Base-by-base conservation (phyloP, 1,140 invertebrate species). In the Homarus americanus region DNA sequence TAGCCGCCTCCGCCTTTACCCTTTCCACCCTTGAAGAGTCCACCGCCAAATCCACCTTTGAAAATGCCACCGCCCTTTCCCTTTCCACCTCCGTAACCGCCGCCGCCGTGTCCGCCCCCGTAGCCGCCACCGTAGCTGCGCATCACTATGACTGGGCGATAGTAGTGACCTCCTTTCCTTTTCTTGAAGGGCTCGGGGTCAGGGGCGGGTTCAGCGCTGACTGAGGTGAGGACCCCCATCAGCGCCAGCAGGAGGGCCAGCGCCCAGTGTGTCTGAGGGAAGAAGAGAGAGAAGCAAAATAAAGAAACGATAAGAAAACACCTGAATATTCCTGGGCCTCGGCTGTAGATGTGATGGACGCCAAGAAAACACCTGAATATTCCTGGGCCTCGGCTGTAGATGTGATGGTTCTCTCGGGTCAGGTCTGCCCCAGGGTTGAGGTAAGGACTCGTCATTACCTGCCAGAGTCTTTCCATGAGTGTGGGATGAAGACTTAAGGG, bases 171-270 rank as follows among this genome's bases (percentile, higher is more conserved):
- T 32, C 49, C 49, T 17, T 3, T 32, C 15, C 32, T 36, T 5
- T 36, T 38, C 36, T 58, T 58, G 53, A 34, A 28, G 38, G 40
- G 40, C 9, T 38, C 44, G 36, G 79, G 79, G 36, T 80, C 73
- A 28, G 58, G 44, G 4, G 66, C 66, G 58, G 63, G 72, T 1
- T 40, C 69, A 66, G 87, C 66, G n/a, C 49, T 24, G 63, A 69
- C 63, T 9, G n/a, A 4, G 58, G 66, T 12, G 15, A 89, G 28
- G 15, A 58, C 53, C 53, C 38, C 73, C 28, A 78, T 69, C n/a
- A 82, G 87, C 24, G 87, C 49, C 79, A 82, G 79, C 79, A 82
- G 79, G 79, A 82, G 53, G 79, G 53, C 53, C 49, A 63, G 32
- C 79, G 24, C 32, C 79, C 79, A 63, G 15, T 38, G 38, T n/a